phyloP scores from a whole-genome alignment of 2,113 vertebrate genomes.

The Trogon melanurus region DNA sequence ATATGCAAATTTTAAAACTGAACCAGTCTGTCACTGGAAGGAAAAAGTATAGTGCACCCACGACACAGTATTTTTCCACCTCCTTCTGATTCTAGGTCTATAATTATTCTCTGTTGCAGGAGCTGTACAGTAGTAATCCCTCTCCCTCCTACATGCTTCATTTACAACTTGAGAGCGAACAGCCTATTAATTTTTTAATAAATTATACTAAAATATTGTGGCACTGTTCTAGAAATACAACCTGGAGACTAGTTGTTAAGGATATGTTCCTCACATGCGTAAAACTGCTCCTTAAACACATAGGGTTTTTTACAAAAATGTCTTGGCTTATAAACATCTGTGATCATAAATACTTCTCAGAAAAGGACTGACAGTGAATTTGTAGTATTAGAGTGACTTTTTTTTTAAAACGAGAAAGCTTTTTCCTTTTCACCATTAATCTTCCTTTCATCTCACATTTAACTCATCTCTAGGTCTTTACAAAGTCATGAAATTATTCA shows the following conservation, averaged over 20 bases:
- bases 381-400: background rate
- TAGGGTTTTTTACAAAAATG: background rate
- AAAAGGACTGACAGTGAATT: slow-evolving; percentile 12
- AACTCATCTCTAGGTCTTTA: slow-evolving; percentile 46
- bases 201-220: slow-evolving; percentile 65
- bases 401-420: background rate
- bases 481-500: slow-evolving; percentile 45
- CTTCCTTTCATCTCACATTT: slow-evolving; percentile 47
- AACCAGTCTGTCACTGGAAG: background rate
- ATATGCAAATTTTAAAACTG: background rate
- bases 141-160: slow-evolving; percentile 56
- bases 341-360: slow-evolving; percentile 16
- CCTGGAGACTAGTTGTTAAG: background rate
- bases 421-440: slow-evolving; percentile 37
- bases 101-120: slow-evolving; percentile 33
- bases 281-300: background rate
- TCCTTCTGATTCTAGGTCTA: slow-evolving; percentile 1
- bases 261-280: background rate
- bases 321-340: slow-evolving; percentile 8
- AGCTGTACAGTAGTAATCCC: slow-evolving; percentile 48
- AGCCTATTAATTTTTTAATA: slow-evolving; percentile 60
- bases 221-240: slow-evolving; percentile 50
- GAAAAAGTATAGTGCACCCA: background rate
- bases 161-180: slow-evolving; percentile 56
- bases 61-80: background rate